These are phyloP conservation scores for Athene noctua DNA, from an alignment of 2,113 vertebrate genomes.

Conservation along the genomic window DNA sequence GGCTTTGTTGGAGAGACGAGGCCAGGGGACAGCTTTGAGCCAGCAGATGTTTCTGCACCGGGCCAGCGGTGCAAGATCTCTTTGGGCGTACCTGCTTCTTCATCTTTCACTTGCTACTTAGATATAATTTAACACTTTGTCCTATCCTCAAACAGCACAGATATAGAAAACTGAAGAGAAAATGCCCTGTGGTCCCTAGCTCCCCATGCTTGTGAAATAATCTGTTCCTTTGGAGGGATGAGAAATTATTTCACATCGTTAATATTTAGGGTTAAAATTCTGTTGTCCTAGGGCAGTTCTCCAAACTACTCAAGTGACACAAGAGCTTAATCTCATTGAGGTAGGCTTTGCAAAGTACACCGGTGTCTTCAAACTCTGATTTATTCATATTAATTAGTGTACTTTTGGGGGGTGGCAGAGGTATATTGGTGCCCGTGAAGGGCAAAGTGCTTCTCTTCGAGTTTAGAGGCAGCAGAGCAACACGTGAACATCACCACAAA, in stretches of 20 bases:
- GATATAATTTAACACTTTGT: background rate
- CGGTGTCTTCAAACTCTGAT: background rate
- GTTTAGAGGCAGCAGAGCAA: background rate
- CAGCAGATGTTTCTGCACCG: background rate
- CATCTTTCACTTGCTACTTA: background rate
- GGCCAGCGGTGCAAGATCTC: background rate
- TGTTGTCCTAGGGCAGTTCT: background rate
- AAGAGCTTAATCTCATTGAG: background rate
- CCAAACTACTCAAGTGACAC: background rate
- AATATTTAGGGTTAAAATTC: background rate
- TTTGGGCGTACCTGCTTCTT: background rate
- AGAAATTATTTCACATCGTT: conserved; percentile 18
- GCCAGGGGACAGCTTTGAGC: background rate
- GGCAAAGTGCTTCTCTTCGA: background rate
- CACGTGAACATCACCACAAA: background rate
- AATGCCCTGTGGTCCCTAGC: background rate
- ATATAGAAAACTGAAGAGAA: background rate
- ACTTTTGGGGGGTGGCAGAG: background rate
- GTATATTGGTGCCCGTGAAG: background rate
- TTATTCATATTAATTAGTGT: background rate
- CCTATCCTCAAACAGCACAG: background rate
- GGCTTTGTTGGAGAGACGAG: background rate
- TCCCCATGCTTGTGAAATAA: background rate
- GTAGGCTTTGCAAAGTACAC: background rate
- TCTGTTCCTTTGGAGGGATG: background rate